Conservation (phyloP, 2,113 vertebrate species). For the Tricholaema leucomelas region DNA sequence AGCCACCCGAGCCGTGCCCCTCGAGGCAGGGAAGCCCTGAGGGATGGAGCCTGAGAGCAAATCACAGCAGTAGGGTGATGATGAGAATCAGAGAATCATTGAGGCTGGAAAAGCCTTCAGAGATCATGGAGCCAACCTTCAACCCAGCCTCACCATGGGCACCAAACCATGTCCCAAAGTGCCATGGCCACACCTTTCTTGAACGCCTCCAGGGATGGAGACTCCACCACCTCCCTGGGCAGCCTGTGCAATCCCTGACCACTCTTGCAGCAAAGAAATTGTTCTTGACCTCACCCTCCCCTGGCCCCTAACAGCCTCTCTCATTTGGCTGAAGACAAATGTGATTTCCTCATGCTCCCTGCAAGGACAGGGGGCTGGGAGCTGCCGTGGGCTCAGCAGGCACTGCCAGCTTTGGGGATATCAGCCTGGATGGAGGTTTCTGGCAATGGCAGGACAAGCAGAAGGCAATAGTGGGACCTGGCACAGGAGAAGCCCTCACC, state of each 20-base stretch:
- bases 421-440: too few species aligned
- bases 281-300: too few species aligned
- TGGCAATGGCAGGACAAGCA: too few species aligned
- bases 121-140: too few species aligned
- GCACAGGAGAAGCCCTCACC: neutral
- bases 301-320: neutral
- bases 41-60: neutral
- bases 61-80: neutral
- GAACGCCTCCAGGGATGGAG: too few species aligned
- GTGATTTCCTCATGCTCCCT: accelerated
- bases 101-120: too few species aligned
- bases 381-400: neutral
- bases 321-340: neutral
- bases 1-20: neutral
- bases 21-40: neutral
- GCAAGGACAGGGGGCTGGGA: neutral
- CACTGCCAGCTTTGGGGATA: accelerated
- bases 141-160: too few species aligned
- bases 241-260: too few species aligned
- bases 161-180: too few species aligned
- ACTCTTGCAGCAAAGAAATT: too few species aligned
- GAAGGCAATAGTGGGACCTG: neutral
- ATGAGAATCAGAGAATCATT: neutral
- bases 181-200: too few species aligned
- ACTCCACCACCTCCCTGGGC: too few species aligned